Conservation (phyloP, 2,888 invertebrate species). For the Leptinotarsa juncta region DNA sequence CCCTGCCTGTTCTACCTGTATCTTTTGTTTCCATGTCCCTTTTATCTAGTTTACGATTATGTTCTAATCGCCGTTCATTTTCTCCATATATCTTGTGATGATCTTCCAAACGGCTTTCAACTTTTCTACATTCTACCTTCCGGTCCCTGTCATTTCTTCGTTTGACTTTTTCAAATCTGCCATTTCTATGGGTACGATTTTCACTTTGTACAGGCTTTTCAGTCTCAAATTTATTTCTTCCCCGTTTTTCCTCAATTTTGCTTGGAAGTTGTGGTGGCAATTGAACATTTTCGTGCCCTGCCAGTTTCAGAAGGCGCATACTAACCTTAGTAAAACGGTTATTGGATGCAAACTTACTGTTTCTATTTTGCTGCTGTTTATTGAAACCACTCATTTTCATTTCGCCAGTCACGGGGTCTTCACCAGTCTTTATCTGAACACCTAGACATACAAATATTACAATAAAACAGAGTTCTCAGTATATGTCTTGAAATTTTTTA, state of each 20-base stretch:
- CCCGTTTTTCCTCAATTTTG: conserved; percentile 51
- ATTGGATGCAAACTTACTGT: conserved; percentile 40
- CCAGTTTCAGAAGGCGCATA: conserved; percentile 48
- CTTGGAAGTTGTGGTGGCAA: conserved; percentile 38
- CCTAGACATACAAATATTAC: conserved; percentile 53
- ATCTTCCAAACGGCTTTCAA: conserved; percentile 18
- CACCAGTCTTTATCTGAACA: conserved; percentile 64
- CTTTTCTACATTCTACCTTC: conserved; percentile 3
- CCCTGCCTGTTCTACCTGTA: conserved; percentile 35
- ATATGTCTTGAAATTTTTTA: too few relatives aligned
- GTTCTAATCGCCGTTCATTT: conserved; percentile 17
- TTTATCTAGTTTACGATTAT: conserved; percentile 9
- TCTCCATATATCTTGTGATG: conserved; percentile 11
- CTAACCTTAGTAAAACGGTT: conserved; percentile 45
- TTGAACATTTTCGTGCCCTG: conserved; percentile 45
- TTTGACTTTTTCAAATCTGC: conserved; percentile 35
- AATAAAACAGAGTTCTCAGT: too few relatives aligned
- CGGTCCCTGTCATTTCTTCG: conserved; percentile 30
- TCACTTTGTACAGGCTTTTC: conserved; percentile 57
- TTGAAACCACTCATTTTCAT: conserved; percentile 60
- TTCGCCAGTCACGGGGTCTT: conserved; percentile 60
- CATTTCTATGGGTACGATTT: conserved; percentile 33
- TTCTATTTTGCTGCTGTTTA: conserved; percentile 50
- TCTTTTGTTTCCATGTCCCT: conserved; percentile 13
- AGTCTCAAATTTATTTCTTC: conserved; percentile 61